phyloP scores from a whole-genome alignment of 2,797 vertebrate species.

The Dallia pectoralis region DNA sequence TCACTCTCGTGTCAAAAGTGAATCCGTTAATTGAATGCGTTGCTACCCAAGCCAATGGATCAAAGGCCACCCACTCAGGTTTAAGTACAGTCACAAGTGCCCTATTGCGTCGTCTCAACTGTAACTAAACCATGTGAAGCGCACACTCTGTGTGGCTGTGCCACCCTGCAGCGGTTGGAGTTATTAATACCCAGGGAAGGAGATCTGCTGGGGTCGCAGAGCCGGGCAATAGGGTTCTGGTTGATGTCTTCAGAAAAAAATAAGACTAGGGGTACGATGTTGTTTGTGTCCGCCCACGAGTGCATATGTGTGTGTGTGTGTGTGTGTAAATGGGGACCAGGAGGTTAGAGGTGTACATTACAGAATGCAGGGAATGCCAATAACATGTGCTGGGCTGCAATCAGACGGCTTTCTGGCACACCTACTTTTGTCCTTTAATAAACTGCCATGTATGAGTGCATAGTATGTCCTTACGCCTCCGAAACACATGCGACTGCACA shows the following conservation, averaged over 20 bases:
- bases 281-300: too few relatives aligned
- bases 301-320: background rate
- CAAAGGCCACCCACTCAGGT: constrained; percentile 10
- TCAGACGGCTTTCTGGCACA: background rate
- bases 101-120: background rate
- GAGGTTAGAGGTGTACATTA: constrained; percentile 17
- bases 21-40: background rate
- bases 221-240: background rate
- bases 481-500: background rate
- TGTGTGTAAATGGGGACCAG: background rate
- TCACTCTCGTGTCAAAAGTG: background rate
- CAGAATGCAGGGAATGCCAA: background rate
- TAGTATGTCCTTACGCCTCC: background rate
- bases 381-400: background rate
- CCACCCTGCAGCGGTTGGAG: constrained; percentile 14
- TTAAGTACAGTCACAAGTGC: background rate
- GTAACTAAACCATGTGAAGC: constrained; percentile 36
- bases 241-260: background rate
- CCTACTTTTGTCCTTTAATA: background rate
- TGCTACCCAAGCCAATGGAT: background rate
- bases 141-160: constrained; percentile 20
- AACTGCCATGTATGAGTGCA: constrained; percentile 8
- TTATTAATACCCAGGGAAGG: constrained; percentile 45
- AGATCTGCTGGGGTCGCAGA: too few relatives aligned
- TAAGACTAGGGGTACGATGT: background rate